Evolutionary conservation across 2,113 vertebrate genomes (phyloP).

Genomic region (Tinamus guttatus): DNA sequence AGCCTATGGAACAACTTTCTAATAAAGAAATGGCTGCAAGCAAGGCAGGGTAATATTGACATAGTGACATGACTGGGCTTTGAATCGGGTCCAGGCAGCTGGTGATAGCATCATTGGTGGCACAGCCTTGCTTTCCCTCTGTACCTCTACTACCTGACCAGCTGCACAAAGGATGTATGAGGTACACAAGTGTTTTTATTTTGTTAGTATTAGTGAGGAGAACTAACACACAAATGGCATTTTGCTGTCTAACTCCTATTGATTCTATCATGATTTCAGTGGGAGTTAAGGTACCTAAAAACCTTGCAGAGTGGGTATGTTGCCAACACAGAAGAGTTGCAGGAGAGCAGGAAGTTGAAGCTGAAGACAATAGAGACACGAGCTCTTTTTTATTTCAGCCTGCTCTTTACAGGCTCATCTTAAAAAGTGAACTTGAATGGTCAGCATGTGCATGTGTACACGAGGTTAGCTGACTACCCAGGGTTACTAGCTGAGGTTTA

Average conservation of each 20-base stretch:
- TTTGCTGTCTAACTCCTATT: background rate
- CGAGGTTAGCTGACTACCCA: accelerated
- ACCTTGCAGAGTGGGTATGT: background rate
- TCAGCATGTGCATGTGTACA: no score
- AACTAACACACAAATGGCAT: background rate
- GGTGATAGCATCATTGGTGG: background rate
- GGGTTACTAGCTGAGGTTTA: background rate
- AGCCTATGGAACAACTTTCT: background rate
- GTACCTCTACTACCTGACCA: background rate
- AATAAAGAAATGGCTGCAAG: no score
- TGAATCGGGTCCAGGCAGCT: background rate
- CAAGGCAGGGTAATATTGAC: no score
- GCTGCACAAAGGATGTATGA: no score
- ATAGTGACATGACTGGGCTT: background rate
- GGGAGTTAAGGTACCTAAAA: background rate
- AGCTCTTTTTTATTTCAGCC: background rate
- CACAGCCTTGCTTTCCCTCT: background rate
- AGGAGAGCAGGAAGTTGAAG: background rate
- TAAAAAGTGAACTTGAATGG: background rate
- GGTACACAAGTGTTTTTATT: background rate
- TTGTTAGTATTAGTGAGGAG: background rate
- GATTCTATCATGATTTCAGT: background rate
- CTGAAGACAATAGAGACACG: background rate
- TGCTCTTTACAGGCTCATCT: background rate
- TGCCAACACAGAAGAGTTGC: background rate